Percentiles rank a stretch among this genome's conserved stretches.
Evolutionary conservation across 2,797 vertebrate genomes (phyloP).

Genomic region (Eleutherodactylus coqui): DNA sequence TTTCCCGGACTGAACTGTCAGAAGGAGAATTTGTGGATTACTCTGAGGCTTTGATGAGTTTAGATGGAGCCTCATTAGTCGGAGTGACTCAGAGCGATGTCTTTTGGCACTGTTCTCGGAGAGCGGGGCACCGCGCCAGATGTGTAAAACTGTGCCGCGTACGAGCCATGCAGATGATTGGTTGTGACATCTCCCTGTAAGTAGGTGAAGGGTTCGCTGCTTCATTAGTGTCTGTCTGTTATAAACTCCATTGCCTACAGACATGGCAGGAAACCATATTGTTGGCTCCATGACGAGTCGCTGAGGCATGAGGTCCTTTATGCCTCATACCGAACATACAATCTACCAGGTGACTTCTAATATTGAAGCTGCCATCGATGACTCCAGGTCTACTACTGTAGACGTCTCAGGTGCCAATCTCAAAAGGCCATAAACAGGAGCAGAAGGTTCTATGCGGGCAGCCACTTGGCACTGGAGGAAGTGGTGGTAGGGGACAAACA

Average conservation of each 20-base stretch:
- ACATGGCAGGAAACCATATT: neutral
- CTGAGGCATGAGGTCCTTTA: neutral
- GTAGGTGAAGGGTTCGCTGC: slow-evolving; percentile 14
- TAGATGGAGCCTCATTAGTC: slow-evolving; percentile 9
- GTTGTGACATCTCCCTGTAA: slow-evolving; percentile 14
- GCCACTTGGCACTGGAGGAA: too few species aligned
- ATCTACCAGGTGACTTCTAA: too few species aligned
- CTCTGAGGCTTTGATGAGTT: neutral
- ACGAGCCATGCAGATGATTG: neutral
- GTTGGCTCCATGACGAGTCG: neutral
- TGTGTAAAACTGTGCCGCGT: neutral
- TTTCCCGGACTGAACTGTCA: neutral
- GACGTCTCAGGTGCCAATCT: too few species aligned
- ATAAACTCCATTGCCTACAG: neutral
- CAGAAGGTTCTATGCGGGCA: too few species aligned
- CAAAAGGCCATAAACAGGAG: too few species aligned
- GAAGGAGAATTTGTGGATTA: neutral
- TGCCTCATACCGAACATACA: neutral
- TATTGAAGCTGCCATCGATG: too few species aligned
- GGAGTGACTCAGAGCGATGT: slow-evolving; percentile 3
- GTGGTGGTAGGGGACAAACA: too few species aligned
- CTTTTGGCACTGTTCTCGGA: neutral
- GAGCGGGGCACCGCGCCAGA: slow-evolving; percentile 34
- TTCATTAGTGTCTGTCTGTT: neutral
- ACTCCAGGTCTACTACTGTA: too few species aligned